Conservation (phyloP, 2,888 invertebrate species). For the Lochmaea crataegi region DNA sequence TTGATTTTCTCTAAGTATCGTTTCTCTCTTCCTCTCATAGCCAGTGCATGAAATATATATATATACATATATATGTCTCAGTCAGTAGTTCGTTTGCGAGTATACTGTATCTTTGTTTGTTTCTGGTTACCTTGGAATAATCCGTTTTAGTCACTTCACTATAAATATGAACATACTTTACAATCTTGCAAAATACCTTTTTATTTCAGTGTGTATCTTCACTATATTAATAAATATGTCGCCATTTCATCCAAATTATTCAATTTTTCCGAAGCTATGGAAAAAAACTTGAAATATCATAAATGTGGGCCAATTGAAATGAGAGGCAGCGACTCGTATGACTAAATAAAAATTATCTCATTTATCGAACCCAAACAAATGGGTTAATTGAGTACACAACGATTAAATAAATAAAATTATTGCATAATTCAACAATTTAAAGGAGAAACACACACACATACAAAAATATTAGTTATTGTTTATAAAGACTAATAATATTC, state of each 20-base stretch:
- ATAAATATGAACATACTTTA: too few relatives aligned
- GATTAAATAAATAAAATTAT: not conserved
- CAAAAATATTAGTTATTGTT: slow-evolving; percentile 8
- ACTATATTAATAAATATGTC: not conserved
- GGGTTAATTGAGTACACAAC: not conserved
- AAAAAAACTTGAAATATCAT: not conserved
- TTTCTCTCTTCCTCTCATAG: too few relatives aligned
- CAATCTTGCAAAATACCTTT: too few relatives aligned
- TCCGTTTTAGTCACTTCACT: too few relatives aligned
- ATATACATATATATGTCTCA: too few relatives aligned
- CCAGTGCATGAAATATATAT: too few relatives aligned
- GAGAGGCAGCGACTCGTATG: not conserved
- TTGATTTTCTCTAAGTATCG: too few relatives aligned
- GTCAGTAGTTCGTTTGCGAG: too few relatives aligned
- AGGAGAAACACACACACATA: not conserved
- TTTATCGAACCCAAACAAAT: not conserved
- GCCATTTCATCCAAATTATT: not conserved
- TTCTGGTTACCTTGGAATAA: too few relatives aligned
- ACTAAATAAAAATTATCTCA: slow-evolving; percentile 3
- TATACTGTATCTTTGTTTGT: too few relatives aligned
- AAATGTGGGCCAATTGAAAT: not conserved
- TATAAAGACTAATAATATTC: slow-evolving; percentile 11
- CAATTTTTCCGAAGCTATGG: not conserved
- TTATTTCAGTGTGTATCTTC: not conserved
- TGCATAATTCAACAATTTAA: not conserved